Percentiles rank a stretch among this genome's conserved stretches.
These are phyloP conservation scores for Microtus richardsoni DNA, from an alignment of 2,113 vertebrate genomes.

Conservation along the genomic window DNA sequence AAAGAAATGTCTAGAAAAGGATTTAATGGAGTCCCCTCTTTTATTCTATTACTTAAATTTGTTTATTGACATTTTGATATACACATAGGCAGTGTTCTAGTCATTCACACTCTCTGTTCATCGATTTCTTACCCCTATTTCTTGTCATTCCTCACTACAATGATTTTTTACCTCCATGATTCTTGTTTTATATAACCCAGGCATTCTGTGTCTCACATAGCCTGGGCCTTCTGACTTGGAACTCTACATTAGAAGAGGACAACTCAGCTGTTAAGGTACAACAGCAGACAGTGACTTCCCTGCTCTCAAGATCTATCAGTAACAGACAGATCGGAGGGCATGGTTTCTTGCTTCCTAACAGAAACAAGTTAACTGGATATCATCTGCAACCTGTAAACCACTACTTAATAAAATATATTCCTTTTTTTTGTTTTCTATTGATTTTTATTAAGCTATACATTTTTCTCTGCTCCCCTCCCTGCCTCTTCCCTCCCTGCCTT, in stretches of 20 bases:
- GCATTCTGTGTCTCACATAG: not conserved
- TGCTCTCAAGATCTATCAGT: not conserved
- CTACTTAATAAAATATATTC: not conserved
- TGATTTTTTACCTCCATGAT: too few species aligned
- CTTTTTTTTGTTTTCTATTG: too few species aligned
- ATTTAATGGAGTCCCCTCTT: constrained; percentile 11
- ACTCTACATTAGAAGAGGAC: not conserved
- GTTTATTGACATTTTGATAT: too few species aligned
- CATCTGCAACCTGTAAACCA: not conserved
- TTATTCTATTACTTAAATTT: not conserved
- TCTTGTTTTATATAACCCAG: too few species aligned
- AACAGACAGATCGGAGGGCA: not conserved
- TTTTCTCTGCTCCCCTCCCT: too few species aligned
- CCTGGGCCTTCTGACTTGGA: not conserved
- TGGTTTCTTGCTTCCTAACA: not conserved
- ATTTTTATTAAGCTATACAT: too few species aligned
- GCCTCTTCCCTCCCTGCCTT: too few species aligned
- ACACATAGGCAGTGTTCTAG: not conserved
- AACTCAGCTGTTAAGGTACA: too few species aligned
- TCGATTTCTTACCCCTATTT: not conserved
- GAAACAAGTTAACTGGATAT: constrained; percentile 17
- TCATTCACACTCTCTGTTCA: not conserved
- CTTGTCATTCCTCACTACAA: not conserved
- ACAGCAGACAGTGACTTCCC: too few species aligned
- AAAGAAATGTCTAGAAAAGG: constrained; percentile 14